Base-by-base conservation (phyloP, 2,797 vertebrate species). In the Fistularia tabacaria region DNA sequence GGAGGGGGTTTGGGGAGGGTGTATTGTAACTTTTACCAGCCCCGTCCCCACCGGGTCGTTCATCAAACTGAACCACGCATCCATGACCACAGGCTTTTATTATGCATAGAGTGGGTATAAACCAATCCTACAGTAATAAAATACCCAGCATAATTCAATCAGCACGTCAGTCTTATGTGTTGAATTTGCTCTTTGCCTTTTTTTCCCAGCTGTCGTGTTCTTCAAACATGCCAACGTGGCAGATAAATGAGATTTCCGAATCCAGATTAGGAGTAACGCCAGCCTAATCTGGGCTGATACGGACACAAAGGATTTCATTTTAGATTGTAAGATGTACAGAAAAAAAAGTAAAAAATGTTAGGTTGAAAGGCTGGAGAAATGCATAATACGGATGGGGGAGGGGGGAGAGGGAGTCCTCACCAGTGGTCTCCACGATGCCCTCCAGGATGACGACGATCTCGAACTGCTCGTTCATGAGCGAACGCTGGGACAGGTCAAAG, bases 381-480 rank as follows among this genome's bases (percentile, higher is more conserved):
- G 50, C 43, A 59, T 36, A 25, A 13, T 40, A n/a, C n/a, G n/a
- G n/a, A 13, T 15, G 9, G 10, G 8, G 36, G 38, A 7, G 56
- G 8, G 7, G 10, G 36, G n/a, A 10, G 43, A 11, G 12, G 9
- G 15, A 9, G 51, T 59, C 40, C 76, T 90, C 79, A 94, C 94
- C 94, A 0, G 94, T 95, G 1, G 94, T 95, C 81, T 95, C 94
- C 52, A 95, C 94, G 50, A 95, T 95, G 68, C 94, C 94, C 70
- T 95, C 94, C 0, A 95, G 89, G 85, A 95, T 95, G 40, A 95
- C 94, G 0, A 95, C 94, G 0, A 95, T 94, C 77, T 95, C 94
- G 83, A 95, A 95, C 57, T 95, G 89, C 57, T 95, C 94, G 0
- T 84, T 94, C 83, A 57, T 84, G 12, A 95, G 90, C 0, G 94